These are phyloP conservation scores for Euwallacea similis DNA, from an alignment of 1,140 invertebrate species.

Conservation along the genomic window DNA sequence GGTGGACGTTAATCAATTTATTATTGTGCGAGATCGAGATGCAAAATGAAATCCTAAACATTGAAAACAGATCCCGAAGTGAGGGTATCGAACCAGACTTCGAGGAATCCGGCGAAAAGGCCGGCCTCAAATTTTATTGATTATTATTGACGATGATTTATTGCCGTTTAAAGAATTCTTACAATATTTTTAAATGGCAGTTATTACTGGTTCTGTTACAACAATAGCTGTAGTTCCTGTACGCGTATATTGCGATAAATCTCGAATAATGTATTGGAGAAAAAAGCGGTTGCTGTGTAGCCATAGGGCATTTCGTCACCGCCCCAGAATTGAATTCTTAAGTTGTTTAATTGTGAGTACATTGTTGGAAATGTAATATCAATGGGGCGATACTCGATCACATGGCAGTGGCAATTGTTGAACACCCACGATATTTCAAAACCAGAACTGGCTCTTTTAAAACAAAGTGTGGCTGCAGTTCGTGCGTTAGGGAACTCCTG, in stretches of 20 bases:
- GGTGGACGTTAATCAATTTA: conserved; percentile 1
- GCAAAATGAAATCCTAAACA: conserved; percentile 15
- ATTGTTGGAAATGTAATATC: background rate
- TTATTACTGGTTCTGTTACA: background rate
- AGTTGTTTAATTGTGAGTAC: too few relatives aligned
- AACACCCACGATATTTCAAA: conserved; percentile 32
- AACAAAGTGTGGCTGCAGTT: conserved; percentile 20
- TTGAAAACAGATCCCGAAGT: conserved; percentile 10
- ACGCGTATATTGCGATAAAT: too few relatives aligned
- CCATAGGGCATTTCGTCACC: too few relatives aligned
- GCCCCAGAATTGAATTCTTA: too few relatives aligned
- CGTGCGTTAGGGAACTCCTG: background rate
- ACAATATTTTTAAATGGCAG: conserved; percentile 16
- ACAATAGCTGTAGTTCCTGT: too few relatives aligned
- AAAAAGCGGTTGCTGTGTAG: too few relatives aligned
- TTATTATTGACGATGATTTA: conserved; percentile 28
- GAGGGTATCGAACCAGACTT: conserved; percentile 20
- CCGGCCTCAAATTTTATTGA: conserved; percentile 22
- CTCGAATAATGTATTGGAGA: too few relatives aligned
- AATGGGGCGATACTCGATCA: conserved; percentile 19
- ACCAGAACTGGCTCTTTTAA: conserved; percentile 18
- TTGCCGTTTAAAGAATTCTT: conserved; percentile 2
- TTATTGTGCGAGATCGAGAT: background rate
- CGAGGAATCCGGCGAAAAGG: conserved; percentile 5
- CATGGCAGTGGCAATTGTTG: conserved; percentile 24